phyloP scores from a whole-genome alignment of 2,797 vertebrate genomes.

The Propithecus deckenii region DNA sequence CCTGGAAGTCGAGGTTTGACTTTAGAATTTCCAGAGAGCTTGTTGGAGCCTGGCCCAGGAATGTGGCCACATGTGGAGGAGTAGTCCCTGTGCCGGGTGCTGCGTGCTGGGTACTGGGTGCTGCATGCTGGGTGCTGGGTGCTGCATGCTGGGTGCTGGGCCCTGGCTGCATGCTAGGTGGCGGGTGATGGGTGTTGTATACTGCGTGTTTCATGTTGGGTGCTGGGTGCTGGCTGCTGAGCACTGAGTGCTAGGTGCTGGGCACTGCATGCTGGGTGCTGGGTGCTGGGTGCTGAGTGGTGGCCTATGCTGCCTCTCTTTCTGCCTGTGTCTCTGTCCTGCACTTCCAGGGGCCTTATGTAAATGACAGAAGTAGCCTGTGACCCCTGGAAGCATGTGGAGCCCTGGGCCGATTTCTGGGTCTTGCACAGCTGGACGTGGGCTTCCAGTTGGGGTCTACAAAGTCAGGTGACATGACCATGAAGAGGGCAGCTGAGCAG shows the following conservation, averaged over 20 bases:
- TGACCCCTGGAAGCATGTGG: fast-evolving
- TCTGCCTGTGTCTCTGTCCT: background rate
- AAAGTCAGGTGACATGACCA: fast-evolving
- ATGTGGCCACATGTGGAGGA: fast-evolving
- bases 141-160: background rate
- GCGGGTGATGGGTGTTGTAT: background rate
- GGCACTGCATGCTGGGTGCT: background rate
- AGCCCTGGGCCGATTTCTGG: background rate
- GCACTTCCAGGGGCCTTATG: too few species aligned
- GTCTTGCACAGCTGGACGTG: fast-evolving
- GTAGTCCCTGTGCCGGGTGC: fast-evolving
- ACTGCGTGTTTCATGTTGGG: background rate
- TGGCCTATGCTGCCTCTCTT: fast-evolving
- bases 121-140: background rate
- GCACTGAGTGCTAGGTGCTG: background rate
- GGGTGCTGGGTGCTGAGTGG: background rate
- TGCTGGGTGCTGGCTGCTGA: background rate
- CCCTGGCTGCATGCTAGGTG: background rate
- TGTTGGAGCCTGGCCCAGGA: fast-evolving
- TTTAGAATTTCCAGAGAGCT: background rate
- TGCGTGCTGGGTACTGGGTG: background rate
- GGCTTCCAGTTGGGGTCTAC: too few species aligned
- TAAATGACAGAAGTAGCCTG: too few species aligned
- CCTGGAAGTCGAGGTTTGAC: background rate
- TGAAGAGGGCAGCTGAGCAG: fast-evolving